Percentiles rank a stretch among this genome's conserved stretches.
Evolutionary conservation across 2,888 invertebrate genomes (phyloP).

Genomic region (Junonia oenone): DNA sequence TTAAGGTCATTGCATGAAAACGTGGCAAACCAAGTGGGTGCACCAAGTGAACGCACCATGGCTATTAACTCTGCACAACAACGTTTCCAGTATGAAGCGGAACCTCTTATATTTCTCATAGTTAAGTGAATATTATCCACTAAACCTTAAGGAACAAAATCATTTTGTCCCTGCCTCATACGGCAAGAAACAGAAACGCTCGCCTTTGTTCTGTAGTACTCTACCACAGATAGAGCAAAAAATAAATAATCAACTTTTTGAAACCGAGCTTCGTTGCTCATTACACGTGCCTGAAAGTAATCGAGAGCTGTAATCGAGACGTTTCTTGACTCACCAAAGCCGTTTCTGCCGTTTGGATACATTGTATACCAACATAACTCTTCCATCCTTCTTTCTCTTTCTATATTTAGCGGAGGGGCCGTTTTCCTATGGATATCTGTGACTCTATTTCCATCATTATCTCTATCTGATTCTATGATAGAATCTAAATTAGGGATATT

Average conservation of each 20-base stretch:
- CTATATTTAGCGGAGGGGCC: conserved; percentile 20
- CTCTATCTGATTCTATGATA: no score
- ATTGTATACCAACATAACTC: conserved; percentile 32
- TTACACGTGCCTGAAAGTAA: background rate
- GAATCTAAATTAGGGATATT: no score
- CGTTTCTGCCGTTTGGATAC: conserved; percentile 32
- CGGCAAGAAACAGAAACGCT: background rate
- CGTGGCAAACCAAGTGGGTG: conserved; percentile 40
- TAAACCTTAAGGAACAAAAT: background rate
- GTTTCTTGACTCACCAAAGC: conserved; percentile 26
- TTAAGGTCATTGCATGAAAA: conserved; percentile 36
- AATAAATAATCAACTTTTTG: background rate
- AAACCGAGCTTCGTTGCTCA: background rate
- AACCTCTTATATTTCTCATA: background rate
- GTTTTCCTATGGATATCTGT: conserved; percentile 8
- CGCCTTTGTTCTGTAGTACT: background rate
- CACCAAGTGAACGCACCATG: conserved; percentile 27
- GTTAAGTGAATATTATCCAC: background rate
- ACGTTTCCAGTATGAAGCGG: background rate
- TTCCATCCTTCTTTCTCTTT: conserved; percentile 23
- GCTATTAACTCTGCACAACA: background rate
- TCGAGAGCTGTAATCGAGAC: background rate
- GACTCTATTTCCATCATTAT: no score
- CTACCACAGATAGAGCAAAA: background rate
- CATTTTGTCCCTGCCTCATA: background rate